A percentile compares a stretch with the other conserved stretches of the same genome.
Conservation (phyloP, 2,888 invertebrate species). For the Protonemura montana region DNA sequence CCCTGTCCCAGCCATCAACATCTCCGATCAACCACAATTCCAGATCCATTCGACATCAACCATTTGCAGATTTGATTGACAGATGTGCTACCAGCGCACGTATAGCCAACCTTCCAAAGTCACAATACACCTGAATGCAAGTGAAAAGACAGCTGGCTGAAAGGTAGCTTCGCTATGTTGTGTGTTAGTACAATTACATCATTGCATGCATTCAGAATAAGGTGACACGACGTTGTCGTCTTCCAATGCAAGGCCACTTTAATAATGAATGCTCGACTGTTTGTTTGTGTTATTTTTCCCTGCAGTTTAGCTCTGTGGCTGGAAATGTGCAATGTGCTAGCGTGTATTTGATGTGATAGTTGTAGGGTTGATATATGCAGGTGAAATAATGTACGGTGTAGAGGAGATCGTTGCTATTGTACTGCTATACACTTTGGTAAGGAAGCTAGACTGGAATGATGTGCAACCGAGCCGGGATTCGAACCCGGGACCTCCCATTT, state of each 20-base stretch:
- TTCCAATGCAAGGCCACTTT: background rate
- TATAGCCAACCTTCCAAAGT: too few relatives aligned
- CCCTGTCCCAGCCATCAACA: background rate
- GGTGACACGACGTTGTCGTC: background rate
- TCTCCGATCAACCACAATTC: background rate
- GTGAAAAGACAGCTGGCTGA: background rate
- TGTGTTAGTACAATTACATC: background rate
- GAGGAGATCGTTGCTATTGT: too few relatives aligned
- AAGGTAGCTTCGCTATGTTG: background rate
- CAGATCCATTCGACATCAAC: background rate
- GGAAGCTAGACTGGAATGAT: too few relatives aligned
- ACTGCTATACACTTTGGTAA: too few relatives aligned
- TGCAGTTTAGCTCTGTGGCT: background rate
- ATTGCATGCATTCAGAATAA: background rate
- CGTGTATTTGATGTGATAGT: background rate
- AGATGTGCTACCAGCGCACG: too few relatives aligned
- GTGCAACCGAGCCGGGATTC: too few relatives aligned
- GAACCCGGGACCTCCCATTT: too few relatives aligned
- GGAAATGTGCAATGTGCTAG: background rate
- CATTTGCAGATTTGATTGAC: constrained; percentile 7
- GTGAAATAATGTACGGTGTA: too few relatives aligned
- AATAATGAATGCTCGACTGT: background rate
- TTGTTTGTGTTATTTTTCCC: background rate
- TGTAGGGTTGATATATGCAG: background rate
- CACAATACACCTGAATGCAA: too few relatives aligned